Evolutionary conservation across 2,113 vertebrate genomes (phyloP).

Genomic region (Isurus oxyrinchus): DNA sequence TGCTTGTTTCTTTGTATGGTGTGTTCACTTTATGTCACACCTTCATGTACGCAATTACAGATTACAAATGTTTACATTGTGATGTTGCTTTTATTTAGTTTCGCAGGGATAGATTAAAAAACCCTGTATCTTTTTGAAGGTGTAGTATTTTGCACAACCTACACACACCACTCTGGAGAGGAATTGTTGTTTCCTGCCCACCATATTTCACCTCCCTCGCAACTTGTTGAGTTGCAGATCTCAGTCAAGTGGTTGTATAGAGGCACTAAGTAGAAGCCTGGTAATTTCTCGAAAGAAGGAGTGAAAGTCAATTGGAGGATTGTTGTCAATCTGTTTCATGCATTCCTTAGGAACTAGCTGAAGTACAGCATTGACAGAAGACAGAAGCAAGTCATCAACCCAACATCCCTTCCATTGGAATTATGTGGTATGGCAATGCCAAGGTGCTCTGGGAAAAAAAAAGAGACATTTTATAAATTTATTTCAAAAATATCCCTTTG

Average conservation of each 20-base stretch:
- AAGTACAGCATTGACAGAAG: background rate
- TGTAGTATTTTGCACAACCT: background rate
- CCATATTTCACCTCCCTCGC: background rate
- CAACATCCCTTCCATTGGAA: background rate
- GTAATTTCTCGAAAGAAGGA: background rate
- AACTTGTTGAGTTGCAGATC: background rate
- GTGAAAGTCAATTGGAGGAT: background rate
- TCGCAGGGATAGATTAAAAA: background rate
- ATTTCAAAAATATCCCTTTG: background rate
- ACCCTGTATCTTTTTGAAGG: background rate
- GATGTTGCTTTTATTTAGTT: constrained; percentile 13
- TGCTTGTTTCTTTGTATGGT: constrained; percentile 38
- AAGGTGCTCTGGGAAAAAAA: background rate
- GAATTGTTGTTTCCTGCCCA: background rate
- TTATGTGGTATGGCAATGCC: background rate
- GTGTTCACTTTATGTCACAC: background rate
- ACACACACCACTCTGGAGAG: background rate
- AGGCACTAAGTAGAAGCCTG: background rate
- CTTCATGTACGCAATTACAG: background rate
- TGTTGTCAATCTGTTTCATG: background rate
- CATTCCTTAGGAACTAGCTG: background rate
- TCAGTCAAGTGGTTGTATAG: background rate
- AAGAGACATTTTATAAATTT: background rate
- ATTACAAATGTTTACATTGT: background rate
- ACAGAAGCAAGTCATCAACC: background rate